phyloP scores from a whole-genome alignment of 2,888 invertebrate species.

The Eristalis intricaria region DNA sequence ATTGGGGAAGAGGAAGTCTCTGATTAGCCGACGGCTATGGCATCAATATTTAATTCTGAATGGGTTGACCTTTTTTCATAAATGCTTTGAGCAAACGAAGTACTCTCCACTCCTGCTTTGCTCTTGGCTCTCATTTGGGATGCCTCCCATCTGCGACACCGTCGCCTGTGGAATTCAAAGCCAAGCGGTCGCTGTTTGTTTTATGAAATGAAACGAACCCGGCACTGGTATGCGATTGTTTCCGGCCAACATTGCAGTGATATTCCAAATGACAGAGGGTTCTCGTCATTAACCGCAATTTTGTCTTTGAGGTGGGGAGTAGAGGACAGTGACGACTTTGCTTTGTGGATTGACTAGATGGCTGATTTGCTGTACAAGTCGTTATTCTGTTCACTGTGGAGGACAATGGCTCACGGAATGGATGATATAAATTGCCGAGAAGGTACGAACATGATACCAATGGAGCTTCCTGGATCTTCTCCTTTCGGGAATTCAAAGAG shows the following conservation, averaged over 20 bases:
- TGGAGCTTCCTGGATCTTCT: no score
- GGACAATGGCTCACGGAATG: no score
- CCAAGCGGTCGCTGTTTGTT: constrained; percentile 55
- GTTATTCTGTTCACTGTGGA: no score
- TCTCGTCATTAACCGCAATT: not conserved
- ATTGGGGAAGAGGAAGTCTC: constrained; percentile 56
- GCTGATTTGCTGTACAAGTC: no score
- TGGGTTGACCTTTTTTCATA: constrained; percentile 71
- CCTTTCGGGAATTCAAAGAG: no score
- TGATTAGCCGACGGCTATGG: constrained; percentile 68
- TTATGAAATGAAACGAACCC: constrained; percentile 60
- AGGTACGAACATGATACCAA: no score
- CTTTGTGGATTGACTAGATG: not conserved
- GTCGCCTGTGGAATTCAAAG: constrained; percentile 12
- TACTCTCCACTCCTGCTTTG: constrained; percentile 27
- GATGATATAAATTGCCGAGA: no score
- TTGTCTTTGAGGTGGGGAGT: not conserved
- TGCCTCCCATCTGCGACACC: constrained; percentile 4
- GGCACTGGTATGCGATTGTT: not conserved
- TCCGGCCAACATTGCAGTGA: not conserved
- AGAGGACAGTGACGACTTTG: not conserved
- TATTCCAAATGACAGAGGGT: not conserved
- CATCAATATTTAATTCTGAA: constrained; percentile 71
- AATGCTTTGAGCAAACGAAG: constrained; percentile 64
- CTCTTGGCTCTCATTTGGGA: constrained; percentile 7